Percentiles rank a stretch among this genome's conserved stretches.
These are phyloP conservation scores for Drosophila subobscura DNA, from an alignment of 1,140 invertebrate species.

Conservation along the genomic window DNA sequence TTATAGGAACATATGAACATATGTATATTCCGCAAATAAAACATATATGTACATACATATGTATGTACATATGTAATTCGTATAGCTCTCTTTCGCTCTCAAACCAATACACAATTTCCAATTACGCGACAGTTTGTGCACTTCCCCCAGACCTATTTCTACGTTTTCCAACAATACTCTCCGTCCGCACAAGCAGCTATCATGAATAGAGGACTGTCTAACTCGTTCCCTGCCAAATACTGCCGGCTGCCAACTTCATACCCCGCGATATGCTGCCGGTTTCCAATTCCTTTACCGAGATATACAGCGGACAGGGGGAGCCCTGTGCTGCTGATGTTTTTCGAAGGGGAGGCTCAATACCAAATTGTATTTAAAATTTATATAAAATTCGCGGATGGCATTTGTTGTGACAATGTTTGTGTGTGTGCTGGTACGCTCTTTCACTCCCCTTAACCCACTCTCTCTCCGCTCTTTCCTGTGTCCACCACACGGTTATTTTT, in stretches of 20 bases:
- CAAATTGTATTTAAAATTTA: slow-evolving; percentile 82
- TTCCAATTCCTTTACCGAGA: no score
- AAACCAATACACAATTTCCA: slow-evolving; percentile 75
- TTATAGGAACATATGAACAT: no score
- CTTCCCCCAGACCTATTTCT: slow-evolving; percentile 10
- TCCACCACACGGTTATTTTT: slow-evolving; percentile 67
- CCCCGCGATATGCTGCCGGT: no score
- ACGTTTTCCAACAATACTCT: no score
- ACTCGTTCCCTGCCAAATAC: slow-evolving; percentile 6
- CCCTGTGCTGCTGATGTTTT: slow-evolving; percentile 18
- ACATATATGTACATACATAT: no score
- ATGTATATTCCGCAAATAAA: no score
- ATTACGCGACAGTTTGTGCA: slow-evolving; percentile 71
- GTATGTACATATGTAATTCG: no score
- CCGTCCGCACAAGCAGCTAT: background rate
- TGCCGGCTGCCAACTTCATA: slow-evolving; percentile 8
- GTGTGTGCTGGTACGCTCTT: slow-evolving; percentile 10
- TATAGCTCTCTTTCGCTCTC: slow-evolving; percentile 6
- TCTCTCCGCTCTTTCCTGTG: background rate
- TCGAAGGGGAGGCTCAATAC: slow-evolving; percentile 62
- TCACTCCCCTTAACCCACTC: background rate
- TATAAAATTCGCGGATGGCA: slow-evolving; percentile 71
- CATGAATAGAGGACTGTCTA: slow-evolving; percentile 27
- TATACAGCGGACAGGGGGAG: no score
- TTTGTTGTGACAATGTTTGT: slow-evolving; percentile 77